A percentile compares a stretch with the other conserved stretches of the same genome.
Evolutionary conservation across 2,888 invertebrate genomes (phyloP).

Genomic region (Athripsodes cinereus): DNA sequence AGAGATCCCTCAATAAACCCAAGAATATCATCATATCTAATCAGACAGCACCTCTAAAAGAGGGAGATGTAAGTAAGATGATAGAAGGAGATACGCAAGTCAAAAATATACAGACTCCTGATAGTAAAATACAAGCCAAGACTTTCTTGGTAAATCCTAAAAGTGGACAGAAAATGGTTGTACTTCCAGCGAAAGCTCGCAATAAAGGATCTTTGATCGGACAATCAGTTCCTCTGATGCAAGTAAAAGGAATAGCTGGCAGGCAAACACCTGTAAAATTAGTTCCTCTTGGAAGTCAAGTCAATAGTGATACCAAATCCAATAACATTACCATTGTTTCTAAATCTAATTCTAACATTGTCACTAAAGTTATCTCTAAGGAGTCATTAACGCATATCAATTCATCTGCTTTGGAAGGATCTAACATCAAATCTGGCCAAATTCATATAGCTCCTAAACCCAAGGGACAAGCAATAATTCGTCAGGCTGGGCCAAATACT

Average conservation of each 20-base stretch:
- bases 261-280: constrained; percentile 41
- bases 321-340: constrained; percentile 37
- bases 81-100: constrained; percentile 38
- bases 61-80: constrained; percentile 35
- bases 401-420: constrained; percentile 7
- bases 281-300: constrained; percentile 43
- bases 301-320: constrained; percentile 30
- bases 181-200: constrained; percentile 43
- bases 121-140: constrained; percentile 47
- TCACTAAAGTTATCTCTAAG: constrained; percentile 23
- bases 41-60: constrained; percentile 32
- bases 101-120: constrained; percentile 39
- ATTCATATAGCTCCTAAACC: constrained; percentile 22
- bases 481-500: constrained; percentile 42
- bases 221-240: constrained; percentile 39
- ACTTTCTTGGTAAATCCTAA: constrained; percentile 47
- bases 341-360: constrained; percentile 27
- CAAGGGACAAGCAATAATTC: constrained; percentile 38
- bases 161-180: constrained; percentile 49
- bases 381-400: constrained; percentile 19
- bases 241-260: constrained; percentile 45
- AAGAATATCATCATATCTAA: constrained; percentile 43
- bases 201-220: constrained; percentile 40
- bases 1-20: constrained; percentile 19
- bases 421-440: constrained; percentile 14